A percentile compares a stretch with the other conserved stretches of the same genome.
These are phyloP conservation scores for Myanophis thanlyinensis DNA, from an alignment of 2,113 vertebrate genomes.

Conservation along the genomic window DNA sequence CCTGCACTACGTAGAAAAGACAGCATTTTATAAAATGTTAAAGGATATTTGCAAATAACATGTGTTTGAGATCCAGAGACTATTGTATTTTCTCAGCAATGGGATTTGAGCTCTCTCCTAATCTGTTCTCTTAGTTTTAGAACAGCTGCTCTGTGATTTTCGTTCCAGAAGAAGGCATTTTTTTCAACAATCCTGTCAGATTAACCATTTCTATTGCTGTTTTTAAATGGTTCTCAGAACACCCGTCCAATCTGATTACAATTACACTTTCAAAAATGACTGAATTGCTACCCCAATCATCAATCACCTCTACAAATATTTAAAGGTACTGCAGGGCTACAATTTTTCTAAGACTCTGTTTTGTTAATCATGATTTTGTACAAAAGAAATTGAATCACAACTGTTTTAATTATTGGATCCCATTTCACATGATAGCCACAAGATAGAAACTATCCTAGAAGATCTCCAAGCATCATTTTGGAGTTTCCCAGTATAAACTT, in stretches of 20 bases:
- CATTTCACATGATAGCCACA: background rate
- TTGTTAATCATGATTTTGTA: background rate
- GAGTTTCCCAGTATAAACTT: background rate
- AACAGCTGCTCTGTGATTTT: conserved; percentile 38
- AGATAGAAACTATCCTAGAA: background rate
- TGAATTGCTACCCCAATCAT: conserved; percentile 16
- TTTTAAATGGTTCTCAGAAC: conserved; percentile 30
- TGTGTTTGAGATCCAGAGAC: background rate
- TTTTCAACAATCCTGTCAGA: conserved; percentile 37
- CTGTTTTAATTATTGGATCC: background rate
- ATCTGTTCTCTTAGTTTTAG: conserved; percentile 7
- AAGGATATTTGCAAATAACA: background rate
- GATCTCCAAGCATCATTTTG: background rate
- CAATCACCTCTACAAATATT: background rate
- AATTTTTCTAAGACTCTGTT: background rate
- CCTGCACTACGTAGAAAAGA: background rate
- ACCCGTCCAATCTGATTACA: conserved; percentile 27
- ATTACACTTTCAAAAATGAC: background rate
- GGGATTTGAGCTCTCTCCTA: conserved; percentile 5
- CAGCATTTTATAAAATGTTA: conserved; percentile 6
- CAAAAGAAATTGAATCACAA: background rate
- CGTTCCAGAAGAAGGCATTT: conserved; percentile 6
- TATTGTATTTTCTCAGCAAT: background rate
- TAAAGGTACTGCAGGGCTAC: conserved; percentile 23
- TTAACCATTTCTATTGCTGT: conserved; percentile 17